These are phyloP conservation scores for Poecilia gillii DNA, from an alignment of 2,797 vertebrate genomes.

Conservation along the genomic window DNA sequence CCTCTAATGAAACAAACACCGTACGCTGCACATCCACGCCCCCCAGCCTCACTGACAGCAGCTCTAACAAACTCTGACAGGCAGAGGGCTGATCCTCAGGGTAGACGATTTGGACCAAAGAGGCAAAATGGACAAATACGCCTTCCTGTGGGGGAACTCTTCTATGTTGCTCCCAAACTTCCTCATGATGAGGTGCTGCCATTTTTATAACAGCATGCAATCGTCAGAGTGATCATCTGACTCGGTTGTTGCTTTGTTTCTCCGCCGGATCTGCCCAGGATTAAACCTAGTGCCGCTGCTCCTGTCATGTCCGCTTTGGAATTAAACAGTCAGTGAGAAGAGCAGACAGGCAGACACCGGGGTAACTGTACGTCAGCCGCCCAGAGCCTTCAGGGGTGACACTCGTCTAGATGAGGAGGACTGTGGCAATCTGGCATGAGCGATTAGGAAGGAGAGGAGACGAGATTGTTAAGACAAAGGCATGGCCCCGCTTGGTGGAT, in stretches of 20 bases:
- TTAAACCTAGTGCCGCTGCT: slow-evolving; percentile 63
- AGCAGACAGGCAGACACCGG: slow-evolving; percentile 68
- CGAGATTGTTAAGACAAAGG: slow-evolving; percentile 66
- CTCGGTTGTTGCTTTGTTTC: slow-evolving; percentile 52
- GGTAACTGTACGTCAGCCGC: slow-evolving; percentile 71
- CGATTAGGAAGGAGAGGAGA: slow-evolving; percentile 57
- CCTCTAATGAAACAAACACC: slow-evolving; percentile 69
- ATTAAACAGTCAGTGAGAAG: slow-evolving; percentile 64
- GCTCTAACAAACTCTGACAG: slow-evolving; percentile 72
- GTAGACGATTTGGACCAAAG: slow-evolving; percentile 43
- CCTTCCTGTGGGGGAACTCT: slow-evolving; percentile 51
- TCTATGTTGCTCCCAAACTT: slow-evolving; percentile 38
- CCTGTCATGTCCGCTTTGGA: slow-evolving; percentile 71
- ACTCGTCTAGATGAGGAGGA: slow-evolving; percentile 59
- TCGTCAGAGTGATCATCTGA: slow-evolving; percentile 61
- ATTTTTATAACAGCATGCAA: slow-evolving; percentile 56
- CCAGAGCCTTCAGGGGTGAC: slow-evolving; percentile 58
- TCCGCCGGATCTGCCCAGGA: slow-evolving; percentile 50
- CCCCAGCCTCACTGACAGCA: slow-evolving; percentile 64
- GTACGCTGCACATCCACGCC: slow-evolving; percentile 55
- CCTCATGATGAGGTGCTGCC: slow-evolving; percentile 42
- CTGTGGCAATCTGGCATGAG: slow-evolving; percentile 64
- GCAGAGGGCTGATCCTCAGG: slow-evolving; percentile 69
- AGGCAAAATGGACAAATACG: slow-evolving; percentile 31
- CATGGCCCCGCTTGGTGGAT: slow-evolving; percentile 55